Percentiles rank a stretch among this genome's conserved stretches.
These are phyloP conservation scores for Drosophila nr. perissopoda DNA, from an alignment of 2,888 invertebrate genomes.

Conservation along the genomic window DNA sequence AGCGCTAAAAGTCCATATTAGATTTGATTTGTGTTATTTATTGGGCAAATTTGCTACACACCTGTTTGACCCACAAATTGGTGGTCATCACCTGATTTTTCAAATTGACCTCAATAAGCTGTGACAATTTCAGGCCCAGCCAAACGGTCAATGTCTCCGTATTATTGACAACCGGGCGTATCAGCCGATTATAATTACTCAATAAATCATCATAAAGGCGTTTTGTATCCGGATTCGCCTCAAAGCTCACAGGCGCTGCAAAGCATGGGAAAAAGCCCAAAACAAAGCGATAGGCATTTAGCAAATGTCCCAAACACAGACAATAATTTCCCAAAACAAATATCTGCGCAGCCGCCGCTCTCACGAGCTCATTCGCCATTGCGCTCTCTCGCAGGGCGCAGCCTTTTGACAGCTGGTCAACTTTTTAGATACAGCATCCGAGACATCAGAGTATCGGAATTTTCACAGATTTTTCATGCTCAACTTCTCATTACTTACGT, in stretches of 20 bases:
- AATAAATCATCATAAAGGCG: slow-evolving; percentile 97
- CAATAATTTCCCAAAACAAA: slow-evolving; percentile 69
- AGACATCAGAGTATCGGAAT: slow-evolving; percentile 59
- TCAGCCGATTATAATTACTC: slow-evolving; percentile 97
- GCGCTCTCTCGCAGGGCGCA: slow-evolving; percentile 40
- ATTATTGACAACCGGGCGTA: slow-evolving; percentile 96
- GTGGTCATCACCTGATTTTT: slow-evolving; percentile 98
- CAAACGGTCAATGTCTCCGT: slow-evolving; percentile 96
- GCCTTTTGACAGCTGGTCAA: slow-evolving; percentile 51
- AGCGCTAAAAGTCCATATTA: slow-evolving; percentile 88
- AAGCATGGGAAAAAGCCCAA: slow-evolving; percentile 11
- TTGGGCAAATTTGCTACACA: slow-evolving; percentile 82
- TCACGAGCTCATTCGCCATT: slow-evolving; percentile 11
- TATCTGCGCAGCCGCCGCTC: slow-evolving; percentile 55
- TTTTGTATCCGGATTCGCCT: slow-evolving; percentile 97
- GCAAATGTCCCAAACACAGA: slow-evolving; percentile 2
- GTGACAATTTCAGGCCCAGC: slow-evolving; percentile 95
- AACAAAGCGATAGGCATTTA: slow-evolving; percentile 1
- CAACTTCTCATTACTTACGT: slow-evolving; percentile 61
- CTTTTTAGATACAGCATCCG: slow-evolving; percentile 62
- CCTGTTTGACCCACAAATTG: slow-evolving; percentile 97
- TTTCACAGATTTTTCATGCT: slow-evolving; percentile 51
- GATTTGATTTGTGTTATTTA: neutral
- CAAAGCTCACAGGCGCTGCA: slow-evolving; percentile 85
- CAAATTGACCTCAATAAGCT: slow-evolving; percentile 95